These are phyloP conservation scores for Delphinus delphis DNA, from an alignment of 2,113 vertebrate genomes.

Conservation along the genomic window DNA sequence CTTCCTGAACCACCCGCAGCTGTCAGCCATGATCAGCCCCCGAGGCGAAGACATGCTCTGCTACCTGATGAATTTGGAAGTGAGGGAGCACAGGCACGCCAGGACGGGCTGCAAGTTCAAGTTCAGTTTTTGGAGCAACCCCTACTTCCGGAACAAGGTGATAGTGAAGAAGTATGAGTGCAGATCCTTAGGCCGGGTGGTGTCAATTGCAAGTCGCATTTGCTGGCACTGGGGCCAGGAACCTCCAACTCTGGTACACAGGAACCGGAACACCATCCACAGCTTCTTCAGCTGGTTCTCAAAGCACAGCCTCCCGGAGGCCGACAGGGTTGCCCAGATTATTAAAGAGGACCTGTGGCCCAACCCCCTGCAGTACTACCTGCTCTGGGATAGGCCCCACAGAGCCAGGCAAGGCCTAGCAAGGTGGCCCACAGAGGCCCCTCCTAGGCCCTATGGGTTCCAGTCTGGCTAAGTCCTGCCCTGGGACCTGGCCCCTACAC, in stretches of 20 bases:
- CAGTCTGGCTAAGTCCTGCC: slow-evolving; percentile 22
- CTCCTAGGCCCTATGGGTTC: neutral
- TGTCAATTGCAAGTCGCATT: slow-evolving; percentile 61
- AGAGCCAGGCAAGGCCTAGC: neutral
- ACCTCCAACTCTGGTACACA: neutral
- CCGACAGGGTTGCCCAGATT: slow-evolving; percentile 68
- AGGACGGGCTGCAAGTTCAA: slow-evolving; percentile 39
- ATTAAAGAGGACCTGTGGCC: slow-evolving; percentile 50
- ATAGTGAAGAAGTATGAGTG: slow-evolving; percentile 89
- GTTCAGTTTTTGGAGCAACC: slow-evolving; percentile 42
- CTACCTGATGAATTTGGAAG: slow-evolving; percentile 35
- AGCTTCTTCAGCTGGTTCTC: slow-evolving; percentile 77
- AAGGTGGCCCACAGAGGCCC: neutral
- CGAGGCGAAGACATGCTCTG: slow-evolving; percentile 45
- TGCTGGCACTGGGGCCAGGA: slow-evolving; percentile 67
- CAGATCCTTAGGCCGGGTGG: slow-evolving; percentile 59
- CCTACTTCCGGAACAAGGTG: slow-evolving; percentile 77
- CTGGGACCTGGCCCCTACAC: slow-evolving; percentile 82
- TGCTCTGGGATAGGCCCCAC: neutral
- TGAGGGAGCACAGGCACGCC: slow-evolving; percentile 10
- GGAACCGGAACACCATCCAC: slow-evolving; percentile 22
- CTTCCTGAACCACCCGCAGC: slow-evolving; percentile 42
- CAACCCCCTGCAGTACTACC: slow-evolving; percentile 23
- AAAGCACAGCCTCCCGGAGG: slow-evolving; percentile 68
- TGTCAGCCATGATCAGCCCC: slow-evolving; percentile 15